A percentile compares a stretch with the other conserved stretches of the same genome.
phyloP scores from a whole-genome alignment of 2,888 invertebrate species.

The Eilema depressum region DNA sequence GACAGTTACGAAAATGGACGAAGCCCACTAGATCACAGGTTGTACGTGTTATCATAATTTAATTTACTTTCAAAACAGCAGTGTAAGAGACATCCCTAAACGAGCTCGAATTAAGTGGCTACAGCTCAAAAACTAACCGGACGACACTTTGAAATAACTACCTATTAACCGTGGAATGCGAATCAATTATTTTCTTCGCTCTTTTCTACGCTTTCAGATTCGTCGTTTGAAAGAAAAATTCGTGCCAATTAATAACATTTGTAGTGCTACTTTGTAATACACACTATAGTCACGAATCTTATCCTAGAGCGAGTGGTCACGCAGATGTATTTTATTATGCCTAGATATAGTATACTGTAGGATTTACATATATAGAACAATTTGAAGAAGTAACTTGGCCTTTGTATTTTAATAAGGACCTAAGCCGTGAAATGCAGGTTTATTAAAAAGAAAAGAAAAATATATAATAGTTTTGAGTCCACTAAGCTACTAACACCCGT shows the following conservation, averaged over 20 bases:
- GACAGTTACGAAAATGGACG: too few species aligned
- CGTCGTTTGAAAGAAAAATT: not conserved
- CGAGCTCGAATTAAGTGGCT: constrained; percentile 5
- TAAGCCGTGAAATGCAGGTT: too few species aligned
- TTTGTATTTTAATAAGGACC: too few species aligned
- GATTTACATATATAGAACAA: too few species aligned
- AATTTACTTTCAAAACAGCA: not conserved
- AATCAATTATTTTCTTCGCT: constrained; percentile 48
- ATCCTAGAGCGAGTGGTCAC: not conserved
- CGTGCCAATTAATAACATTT: not conserved
- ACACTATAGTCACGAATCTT: not conserved
- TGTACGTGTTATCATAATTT: not conserved
- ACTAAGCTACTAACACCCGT: too few species aligned
- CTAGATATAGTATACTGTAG: too few species aligned
- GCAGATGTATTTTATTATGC: not conserved
- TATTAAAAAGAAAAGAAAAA: too few species aligned
- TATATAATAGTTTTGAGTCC: not conserved
- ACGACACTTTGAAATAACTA: constrained; percentile 26
- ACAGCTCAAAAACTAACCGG: constrained; percentile 40
- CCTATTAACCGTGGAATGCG: constrained; percentile 53
- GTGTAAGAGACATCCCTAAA: constrained; percentile 6
- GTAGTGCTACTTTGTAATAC: not conserved
- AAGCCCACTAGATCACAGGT: not conserved
- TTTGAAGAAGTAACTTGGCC: not conserved
- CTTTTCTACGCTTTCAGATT: constrained; percentile 2